Conservation (phyloP, 2,113 vertebrate genomes). For the Rousettus leschenaultii region DNA sequence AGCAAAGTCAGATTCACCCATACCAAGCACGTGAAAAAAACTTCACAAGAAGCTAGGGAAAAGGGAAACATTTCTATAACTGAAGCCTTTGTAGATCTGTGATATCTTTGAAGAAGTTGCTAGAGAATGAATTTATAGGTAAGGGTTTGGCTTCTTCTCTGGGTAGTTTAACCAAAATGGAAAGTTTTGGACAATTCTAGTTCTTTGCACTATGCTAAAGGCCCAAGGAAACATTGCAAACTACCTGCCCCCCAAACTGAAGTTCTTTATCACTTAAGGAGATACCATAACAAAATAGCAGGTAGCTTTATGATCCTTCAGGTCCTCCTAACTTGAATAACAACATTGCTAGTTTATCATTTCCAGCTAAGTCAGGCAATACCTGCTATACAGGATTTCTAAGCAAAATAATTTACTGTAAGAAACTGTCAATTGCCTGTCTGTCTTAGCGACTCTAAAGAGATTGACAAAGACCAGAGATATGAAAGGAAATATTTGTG, state of each 20-base stretch:
- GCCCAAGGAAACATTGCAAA: not conserved
- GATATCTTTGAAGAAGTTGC: not conserved
- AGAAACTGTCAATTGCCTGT: conserved; percentile 58
- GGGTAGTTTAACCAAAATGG: not conserved
- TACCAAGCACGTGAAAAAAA: not conserved
- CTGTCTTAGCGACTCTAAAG: conserved; percentile 50
- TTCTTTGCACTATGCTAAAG: not conserved
- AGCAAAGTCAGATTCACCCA: not conserved
- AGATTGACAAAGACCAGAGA: conserved; percentile 61
- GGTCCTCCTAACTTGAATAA: conserved; percentile 61
- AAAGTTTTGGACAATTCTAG: not conserved
- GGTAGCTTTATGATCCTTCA: not conserved
- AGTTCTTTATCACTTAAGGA: not conserved
- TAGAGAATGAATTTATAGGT: not conserved
- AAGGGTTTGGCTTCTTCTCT: not conserved
- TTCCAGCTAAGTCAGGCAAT: conserved; percentile 52
- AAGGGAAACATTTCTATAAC: not conserved
- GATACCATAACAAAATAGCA: not conserved
- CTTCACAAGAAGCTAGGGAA: not conserved
- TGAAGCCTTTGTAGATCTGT: not conserved
- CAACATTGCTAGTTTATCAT: conserved; percentile 74
- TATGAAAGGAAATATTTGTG: conserved; percentile 61
- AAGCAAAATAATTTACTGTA: conserved; percentile 59
- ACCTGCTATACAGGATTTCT: conserved; percentile 73
- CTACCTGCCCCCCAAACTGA: not conserved